Conservation (phyloP, 2,888 invertebrate species). For the Pyrrhia umbra region DNA sequence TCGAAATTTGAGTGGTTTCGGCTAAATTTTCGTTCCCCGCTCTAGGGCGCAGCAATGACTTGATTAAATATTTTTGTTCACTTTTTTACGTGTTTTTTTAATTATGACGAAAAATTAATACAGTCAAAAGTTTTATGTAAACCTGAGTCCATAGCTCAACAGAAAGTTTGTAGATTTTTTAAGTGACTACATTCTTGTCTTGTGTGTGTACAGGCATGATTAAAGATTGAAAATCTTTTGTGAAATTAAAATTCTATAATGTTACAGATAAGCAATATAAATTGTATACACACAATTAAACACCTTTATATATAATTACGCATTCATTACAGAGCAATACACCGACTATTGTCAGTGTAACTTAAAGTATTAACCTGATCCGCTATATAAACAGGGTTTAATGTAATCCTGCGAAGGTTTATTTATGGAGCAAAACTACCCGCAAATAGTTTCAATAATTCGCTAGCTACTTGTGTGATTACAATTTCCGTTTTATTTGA, state of each 20-base stretch:
- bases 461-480: conserved; percentile 15
- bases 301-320: conserved; percentile 18
- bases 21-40: conserved; percentile 1
- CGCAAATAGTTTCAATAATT: conserved; percentile 59
- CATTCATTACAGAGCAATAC: conserved; percentile 28
- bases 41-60: background rate
- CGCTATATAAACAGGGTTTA: conserved; percentile 56
- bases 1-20: conserved; percentile 34
- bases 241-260: too few species aligned
- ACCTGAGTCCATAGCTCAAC: too few species aligned
- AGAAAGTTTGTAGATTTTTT: too few species aligned
- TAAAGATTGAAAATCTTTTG: too few species aligned
- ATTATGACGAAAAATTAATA: background rate
- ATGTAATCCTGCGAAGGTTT: conserved; percentile 53
- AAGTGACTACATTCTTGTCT: too few species aligned
- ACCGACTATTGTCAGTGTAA: conserved; percentile 39
- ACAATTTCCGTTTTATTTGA: conserved; percentile 21
- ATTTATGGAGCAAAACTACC: conserved; percentile 48
- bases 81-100: conserved; percentile 15
- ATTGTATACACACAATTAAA: background rate
- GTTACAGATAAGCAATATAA: background rate
- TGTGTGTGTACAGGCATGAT: too few species aligned
- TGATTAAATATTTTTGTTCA: conserved; percentile 16
- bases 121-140: too few species aligned
- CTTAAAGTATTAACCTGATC: conserved; percentile 49